Evolutionary conservation across 2,888 invertebrate species (phyloP).

Genomic region (Pantelozetes paolii): DNA sequence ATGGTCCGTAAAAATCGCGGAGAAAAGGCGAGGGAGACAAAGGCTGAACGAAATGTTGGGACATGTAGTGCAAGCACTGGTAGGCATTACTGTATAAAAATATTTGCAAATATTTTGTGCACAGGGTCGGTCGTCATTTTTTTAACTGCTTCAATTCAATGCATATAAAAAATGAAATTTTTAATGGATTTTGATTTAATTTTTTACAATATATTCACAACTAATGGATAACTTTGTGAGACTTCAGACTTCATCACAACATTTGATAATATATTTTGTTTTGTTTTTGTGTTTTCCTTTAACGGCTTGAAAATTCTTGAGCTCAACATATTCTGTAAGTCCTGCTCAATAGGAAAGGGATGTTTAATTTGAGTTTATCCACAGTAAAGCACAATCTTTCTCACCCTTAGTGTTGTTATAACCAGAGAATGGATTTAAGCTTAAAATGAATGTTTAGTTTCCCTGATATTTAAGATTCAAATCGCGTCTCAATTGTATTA

Average conservation of each 20-base stretch:
- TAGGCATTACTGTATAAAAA: background rate
- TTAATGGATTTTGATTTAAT: slow-evolving; percentile 22
- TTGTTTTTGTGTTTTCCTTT: slow-evolving; percentile 9
- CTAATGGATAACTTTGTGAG: no score
- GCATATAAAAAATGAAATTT: slow-evolving; percentile 27
- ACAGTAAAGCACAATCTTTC: no score
- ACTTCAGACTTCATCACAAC: slow-evolving; percentile 6
- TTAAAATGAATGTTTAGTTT: slow-evolving; percentile 6
- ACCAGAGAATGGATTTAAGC: background rate
- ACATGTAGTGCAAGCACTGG: background rate
- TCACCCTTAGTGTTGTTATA: no score
- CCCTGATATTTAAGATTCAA: slow-evolving; percentile 1
- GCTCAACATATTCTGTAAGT: background rate
- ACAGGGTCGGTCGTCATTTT: background rate
- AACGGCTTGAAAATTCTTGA: background rate
- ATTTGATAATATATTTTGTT: background rate
- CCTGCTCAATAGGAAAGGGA: no score
- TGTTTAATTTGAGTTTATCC: no score
- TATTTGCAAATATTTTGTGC: background rate
- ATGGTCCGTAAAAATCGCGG: slow-evolving; percentile 44
- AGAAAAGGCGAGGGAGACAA: slow-evolving; percentile 30
- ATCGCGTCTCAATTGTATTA: slow-evolving; percentile 14
- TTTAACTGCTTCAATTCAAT: background rate
- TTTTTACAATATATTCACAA: slow-evolving; percentile 1
- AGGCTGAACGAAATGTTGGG: slow-evolving; percentile 20